Base-by-base conservation (phyloP, 2,888 invertebrate genomes). In the Melieria omissa region DNA sequence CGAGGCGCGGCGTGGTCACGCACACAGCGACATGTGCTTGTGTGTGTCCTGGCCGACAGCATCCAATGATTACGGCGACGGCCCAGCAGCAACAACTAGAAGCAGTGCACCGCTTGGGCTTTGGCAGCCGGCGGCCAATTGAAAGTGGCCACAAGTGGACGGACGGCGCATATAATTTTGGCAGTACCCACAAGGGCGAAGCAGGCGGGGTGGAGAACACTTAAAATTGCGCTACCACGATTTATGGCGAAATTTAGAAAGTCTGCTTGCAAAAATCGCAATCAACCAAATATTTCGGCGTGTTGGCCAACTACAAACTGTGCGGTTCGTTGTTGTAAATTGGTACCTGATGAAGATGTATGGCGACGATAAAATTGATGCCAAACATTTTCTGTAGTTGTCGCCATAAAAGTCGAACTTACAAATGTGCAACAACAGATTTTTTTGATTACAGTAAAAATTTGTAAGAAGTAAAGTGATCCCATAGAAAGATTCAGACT, bases 1-100 rank as follows among this genome's bases (percentile, higher is more conserved):
- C 29, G 61, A 73, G 54, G 12, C 65, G 47, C 4, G n/a, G 14
- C n/a, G 29, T 8, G 47, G 41, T 45, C 55, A 47, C 5, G 9
- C 12, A 60, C 41, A 45, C 47, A 60, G n/a, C 41, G 16, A 61
- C 14, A 44, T 54, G 5, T 41, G n/a, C 29, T 44, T 44, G 52
- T 58, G 52, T 44, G 57, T 65, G 46, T 62, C 54, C 57, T 64
- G 52, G 49, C 67, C 42, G 14, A 54, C 44, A 29, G 65, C 41
- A n/a, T 65, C 61, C 45, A 69, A 66, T 47, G 58, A 65, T 66
- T 68, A 74, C 66, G 55, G 65, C 62, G 66, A 71, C 52, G 12
- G 14, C 52, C 12, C 52, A n/a, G 52, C 58, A 42, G 14, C 12
- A 62, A 63, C 46, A 54, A 69, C 69, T 16, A 68, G 7, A 12